Evolutionary conservation across 2,113 vertebrate species (phyloP), one percentile per base, ranked within the genome.

Genomic region (Brevimyrus niger): DNA sequence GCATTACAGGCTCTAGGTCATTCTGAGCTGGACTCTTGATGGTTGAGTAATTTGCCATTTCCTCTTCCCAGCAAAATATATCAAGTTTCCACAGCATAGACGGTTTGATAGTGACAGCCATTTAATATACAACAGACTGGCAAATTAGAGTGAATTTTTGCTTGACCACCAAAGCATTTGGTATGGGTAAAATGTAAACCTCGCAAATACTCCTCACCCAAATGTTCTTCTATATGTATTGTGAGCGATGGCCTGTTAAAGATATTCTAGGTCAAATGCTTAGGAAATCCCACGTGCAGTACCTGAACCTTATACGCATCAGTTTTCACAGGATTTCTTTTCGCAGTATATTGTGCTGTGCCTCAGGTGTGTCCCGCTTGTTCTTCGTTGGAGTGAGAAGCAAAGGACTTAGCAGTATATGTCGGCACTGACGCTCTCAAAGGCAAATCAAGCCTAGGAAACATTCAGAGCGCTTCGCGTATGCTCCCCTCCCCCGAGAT

Each of bases 401-500:
- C 53, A 61, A 87, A 87, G 55, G 53, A 9, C 38, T 50, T 42
- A 44, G 87, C 55, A n/a, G 38, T 89, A 42, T 85, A 89, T 84
- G 53, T 55, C 21, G 42, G 31, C 51, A 9, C 53, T 27, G 38
- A 38, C 42, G 80, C 51, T 89, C 80, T 58, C 76, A 84, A 53
- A 89, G 80, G 21, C 88, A 58, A 89, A 87, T 87, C 87, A n/a
- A 89, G 61, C 42, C 42, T 48, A 15, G 87, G 42, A 47, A 84
- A 85, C 80, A 47, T 85, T 85, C 80, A 85, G 51, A 51, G 17
- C 58, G 23, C 61, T 61, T 88, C 58, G 48, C 31, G 42, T 55
- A 86, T 46, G 31, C 38, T 82, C 46, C 83, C 84, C 85, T 90
- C 89, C 80, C 73, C 88, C 46, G 50, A 80, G 88, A 89, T 58